These are phyloP conservation scores for Enteromius treurensis DNA, from an alignment of 2,797 vertebrate genomes.

Conservation along the genomic window DNA sequence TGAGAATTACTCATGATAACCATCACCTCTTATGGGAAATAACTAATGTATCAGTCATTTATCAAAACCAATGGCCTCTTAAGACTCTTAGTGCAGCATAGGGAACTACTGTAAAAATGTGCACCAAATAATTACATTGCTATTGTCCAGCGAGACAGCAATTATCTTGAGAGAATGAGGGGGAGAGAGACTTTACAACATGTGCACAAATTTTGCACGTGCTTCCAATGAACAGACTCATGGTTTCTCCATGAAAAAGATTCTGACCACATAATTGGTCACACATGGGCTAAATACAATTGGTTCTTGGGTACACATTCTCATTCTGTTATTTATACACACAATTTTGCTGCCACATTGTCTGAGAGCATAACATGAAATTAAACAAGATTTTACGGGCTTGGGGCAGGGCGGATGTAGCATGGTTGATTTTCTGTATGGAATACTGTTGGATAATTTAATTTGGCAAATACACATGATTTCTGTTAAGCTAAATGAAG, in stretches of 20 bases:
- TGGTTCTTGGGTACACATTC: constrained; percentile 21
- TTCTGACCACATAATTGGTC: constrained; percentile 29
- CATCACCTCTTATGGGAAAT: background rate
- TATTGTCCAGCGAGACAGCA: constrained; percentile 23
- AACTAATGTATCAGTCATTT: background rate
- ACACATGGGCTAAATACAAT: constrained; percentile 28
- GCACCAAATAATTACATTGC: constrained; percentile 5
- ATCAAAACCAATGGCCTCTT: background rate
- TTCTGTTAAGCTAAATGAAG: constrained; percentile 39
- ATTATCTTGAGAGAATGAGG: constrained; percentile 19
- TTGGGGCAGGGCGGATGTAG: background rate
- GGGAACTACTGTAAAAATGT: background rate
- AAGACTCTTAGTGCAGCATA: constrained; percentile 15
- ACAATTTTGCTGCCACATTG: constrained; percentile 29
- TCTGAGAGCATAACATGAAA: constrained; percentile 27
- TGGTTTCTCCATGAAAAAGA: constrained; percentile 10
- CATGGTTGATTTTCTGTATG: constrained; percentile 31
- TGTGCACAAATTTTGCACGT: constrained; percentile 42
- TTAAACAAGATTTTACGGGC: constrained; percentile 25
- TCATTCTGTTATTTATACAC: constrained; percentile 24
- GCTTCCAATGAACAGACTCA: constrained; percentile 33
- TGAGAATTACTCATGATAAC: background rate
- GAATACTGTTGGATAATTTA: constrained; percentile 46
- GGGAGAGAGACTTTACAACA: constrained; percentile 30
- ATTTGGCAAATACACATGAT: constrained; percentile 50